These are phyloP conservation scores for Himalopsyche tibetana DNA, from an alignment of 2,888 invertebrate species.

Conservation along the genomic window DNA sequence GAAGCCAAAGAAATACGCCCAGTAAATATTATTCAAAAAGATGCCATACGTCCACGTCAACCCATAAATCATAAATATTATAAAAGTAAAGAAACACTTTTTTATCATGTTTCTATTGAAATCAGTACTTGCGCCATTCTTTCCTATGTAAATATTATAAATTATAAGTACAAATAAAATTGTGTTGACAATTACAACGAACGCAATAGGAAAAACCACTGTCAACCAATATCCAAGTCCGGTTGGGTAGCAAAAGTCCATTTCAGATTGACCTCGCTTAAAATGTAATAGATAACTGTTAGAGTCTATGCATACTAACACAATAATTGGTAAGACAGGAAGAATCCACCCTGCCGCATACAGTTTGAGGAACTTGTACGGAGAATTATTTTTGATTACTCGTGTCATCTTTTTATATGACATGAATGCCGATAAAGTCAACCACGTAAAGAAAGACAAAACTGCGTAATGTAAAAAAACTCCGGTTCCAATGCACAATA, in stretches of 20 bases:
- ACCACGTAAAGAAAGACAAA: conserved; percentile 83
- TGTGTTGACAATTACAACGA: conserved; percentile 77
- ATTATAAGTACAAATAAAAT: conserved; percentile 78
- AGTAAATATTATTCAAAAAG: conserved; percentile 73
- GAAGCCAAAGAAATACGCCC: conserved; percentile 77
- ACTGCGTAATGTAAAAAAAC: conserved; percentile 81
- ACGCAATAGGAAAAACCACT: conserved; percentile 76
- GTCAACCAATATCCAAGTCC: conserved; percentile 77
- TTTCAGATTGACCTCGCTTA: conserved; percentile 71
- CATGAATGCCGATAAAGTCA: conserved; percentile 82
- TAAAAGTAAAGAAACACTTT: conserved; percentile 78
- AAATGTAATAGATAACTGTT: conserved; percentile 73
- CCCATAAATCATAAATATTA: conserved; percentile 79
- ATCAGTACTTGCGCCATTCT: conserved; percentile 75
- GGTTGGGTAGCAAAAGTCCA: conserved; percentile 77
- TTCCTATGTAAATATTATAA: conserved; percentile 75
- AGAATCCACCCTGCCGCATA: conserved; percentile 81
- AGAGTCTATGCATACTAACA: conserved; percentile 73
- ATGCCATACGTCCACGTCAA: conserved; percentile 80
- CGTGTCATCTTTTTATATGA: conserved; percentile 82
- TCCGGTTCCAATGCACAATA: conserved; percentile 78
- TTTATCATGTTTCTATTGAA: conserved; percentile 75
- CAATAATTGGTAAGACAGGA: conserved; percentile 75
- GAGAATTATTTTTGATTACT: conserved; percentile 79
- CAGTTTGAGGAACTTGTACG: conserved; percentile 79